phyloP scores from a whole-genome alignment of 2,113 vertebrate species.

The Cheilinus undulatus region DNA sequence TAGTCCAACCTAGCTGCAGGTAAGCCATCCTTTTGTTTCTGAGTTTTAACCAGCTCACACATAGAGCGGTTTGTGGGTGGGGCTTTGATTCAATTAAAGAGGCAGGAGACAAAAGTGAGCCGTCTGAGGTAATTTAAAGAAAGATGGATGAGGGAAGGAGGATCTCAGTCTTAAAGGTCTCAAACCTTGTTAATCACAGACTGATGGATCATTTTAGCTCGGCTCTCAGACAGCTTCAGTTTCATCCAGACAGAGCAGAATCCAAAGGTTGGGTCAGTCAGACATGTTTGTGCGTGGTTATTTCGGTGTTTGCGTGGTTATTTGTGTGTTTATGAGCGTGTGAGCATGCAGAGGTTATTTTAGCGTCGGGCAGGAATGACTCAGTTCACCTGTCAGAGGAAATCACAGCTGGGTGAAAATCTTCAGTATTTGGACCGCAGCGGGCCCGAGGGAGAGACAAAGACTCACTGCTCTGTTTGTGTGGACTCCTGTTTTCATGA shows the following conservation, averaged over 20 bases:
- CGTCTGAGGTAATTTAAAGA: neutral
- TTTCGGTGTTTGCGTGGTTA: neutral
- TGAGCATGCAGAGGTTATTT: constrained; percentile 28
- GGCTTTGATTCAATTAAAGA: constrained; percentile 16
- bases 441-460: neutral
- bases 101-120: neutral
- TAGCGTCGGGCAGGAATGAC: constrained; percentile 34
- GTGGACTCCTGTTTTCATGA: neutral
- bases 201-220: neutral
- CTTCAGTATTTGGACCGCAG: neutral
- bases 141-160: constrained; percentile 26
- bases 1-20: neutral
- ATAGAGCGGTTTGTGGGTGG: neutral
- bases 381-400: constrained; percentile 54
- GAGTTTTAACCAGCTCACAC: neutral
- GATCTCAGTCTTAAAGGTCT: neutral
- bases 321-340: neutral
- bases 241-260: neutral
- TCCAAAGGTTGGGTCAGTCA: neutral
- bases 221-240: neutral
- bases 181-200: constrained; percentile 23
- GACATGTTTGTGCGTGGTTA: neutral
- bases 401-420: constrained; percentile 29
- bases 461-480: neutral
- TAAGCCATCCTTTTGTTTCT: neutral